phyloP scores from a whole-genome alignment of 35 echinoderm and acorn worm genomes.

The Strongylocentrotus purpuratus region DNA sequence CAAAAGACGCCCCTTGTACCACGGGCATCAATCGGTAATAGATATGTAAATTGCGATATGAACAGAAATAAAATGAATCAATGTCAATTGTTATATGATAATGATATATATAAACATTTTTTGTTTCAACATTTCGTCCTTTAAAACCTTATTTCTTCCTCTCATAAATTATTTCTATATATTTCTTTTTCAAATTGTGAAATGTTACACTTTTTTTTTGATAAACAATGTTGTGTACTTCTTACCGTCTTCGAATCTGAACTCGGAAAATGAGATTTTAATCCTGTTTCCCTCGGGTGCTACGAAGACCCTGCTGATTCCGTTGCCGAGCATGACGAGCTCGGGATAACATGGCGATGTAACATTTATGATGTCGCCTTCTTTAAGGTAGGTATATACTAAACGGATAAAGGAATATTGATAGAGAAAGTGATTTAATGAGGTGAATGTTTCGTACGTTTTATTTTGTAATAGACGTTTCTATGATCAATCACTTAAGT shows the following conservation, averaged over 20 bases:
- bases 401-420: neutral
- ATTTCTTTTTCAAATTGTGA: too few relatives aligned
- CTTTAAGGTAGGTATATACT: constrained; percentile 14
- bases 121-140: too few relatives aligned
- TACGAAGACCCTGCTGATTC: neutral
- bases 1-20: too few relatives aligned
- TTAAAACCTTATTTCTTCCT: too few relatives aligned
- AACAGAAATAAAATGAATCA: too few relatives aligned
- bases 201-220: neutral
- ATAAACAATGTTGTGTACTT: neutral
- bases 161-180: too few relatives aligned
- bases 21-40: too few relatives aligned
- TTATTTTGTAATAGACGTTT: too few relatives aligned
- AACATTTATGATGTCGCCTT: neutral
- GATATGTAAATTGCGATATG: too few relatives aligned
- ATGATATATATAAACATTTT: too few relatives aligned
- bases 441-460: neutral
- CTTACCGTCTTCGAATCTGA: neutral
- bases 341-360: neutral
- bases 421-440: neutral
- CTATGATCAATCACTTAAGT: too few relatives aligned
- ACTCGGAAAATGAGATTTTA: neutral
- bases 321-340: neutral
- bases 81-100: too few relatives aligned
- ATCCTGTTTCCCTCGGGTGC: constrained; percentile 17